Base-by-base conservation (phyloP, 2,797 vertebrate species). In the Oryzias dopingdopingensis region DNA sequence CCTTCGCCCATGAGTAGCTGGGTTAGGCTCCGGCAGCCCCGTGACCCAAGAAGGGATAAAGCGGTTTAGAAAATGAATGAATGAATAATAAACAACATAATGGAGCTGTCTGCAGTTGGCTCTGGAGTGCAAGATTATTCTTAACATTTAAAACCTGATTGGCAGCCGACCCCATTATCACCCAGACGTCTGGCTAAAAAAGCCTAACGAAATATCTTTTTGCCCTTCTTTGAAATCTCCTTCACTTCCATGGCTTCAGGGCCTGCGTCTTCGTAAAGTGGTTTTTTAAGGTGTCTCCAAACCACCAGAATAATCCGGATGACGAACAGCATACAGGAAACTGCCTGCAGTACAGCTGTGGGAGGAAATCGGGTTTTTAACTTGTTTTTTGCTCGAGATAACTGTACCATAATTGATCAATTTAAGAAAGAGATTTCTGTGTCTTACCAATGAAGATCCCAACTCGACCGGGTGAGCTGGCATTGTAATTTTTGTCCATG, bases 361-460 rank as follows among this genome's bases (percentile, higher is more conserved):
- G 62, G 32, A 57, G 24, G 32, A 66, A 62, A 49, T 37, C 10
- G 1, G 3, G 10, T 37, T 26, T 6, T 26, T 26, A 26, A 7
- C 7, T 26, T 12, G 40, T 43, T 41, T 41, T 46, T 46, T 23
- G 4, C 12, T 13, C 12, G 32, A 37, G 12, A 4, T 24, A 22
- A 14, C 15, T n/a, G 4, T 26, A 1, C 16, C 22, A 49, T 4
- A 37, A 3, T 37, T 37, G 32, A 37, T 37, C 32, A 37, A 37
- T 37, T 12, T 12, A 37, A 4, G 10, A 12, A 12, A 13, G 0
- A 41, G 20, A 8, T 50, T 18, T 24, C 5, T 20, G 5, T 37
- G 26, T 52, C 66, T 92, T 77, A 95, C 92, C 93, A 70, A 89
- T 92, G 68, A 92, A 93, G 62, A 91, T 64, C 2, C 79, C 64